Percentiles rank a stretch among this genome's conserved stretches.
Conservation (phyloP, 2,113 vertebrate species). For the Brienomyrus longianalis region DNA sequence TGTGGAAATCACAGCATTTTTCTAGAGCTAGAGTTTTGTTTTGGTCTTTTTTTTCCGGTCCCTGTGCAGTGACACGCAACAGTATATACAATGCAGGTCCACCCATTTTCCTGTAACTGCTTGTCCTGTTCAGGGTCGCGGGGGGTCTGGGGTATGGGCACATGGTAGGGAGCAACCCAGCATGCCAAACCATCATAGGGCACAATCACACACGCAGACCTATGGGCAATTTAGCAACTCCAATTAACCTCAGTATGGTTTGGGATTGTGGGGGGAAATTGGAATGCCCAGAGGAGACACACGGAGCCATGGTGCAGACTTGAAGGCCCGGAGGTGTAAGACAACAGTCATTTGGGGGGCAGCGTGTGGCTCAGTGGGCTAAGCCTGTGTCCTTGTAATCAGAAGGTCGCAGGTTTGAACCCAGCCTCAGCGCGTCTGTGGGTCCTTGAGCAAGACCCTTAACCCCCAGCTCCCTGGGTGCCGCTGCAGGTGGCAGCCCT, state of each 20-base stretch:
- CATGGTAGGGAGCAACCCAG: not conserved
- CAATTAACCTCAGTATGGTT: not conserved
- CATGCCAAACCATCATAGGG: not conserved
- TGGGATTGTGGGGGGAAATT: not conserved
- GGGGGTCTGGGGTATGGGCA: not conserved
- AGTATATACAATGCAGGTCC: not conserved
- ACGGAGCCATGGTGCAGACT: not conserved
- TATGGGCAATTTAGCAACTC: not conserved
- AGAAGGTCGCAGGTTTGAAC: too few species aligned
- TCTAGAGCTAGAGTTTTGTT: not conserved
- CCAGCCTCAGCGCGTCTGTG: too few species aligned
- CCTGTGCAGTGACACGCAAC: not conserved
- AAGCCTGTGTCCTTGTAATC: too few species aligned
- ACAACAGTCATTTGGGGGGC: too few species aligned
- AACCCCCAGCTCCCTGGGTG: too few species aligned
- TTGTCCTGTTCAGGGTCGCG: not conserved
- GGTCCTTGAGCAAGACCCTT: too few species aligned
- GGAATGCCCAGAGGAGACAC: not conserved
- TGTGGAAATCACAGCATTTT: not conserved
- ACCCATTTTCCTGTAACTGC: not conserved
- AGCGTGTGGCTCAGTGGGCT: too few species aligned
- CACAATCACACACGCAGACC: not conserved
- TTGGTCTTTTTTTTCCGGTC: not conserved
- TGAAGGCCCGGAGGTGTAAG: not conserved
- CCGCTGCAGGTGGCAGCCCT: too few species aligned